A percentile compares a stretch with the other conserved stretches of the same genome.
These are phyloP conservation scores for Carposina sasakii DNA, from an alignment of 1,140 invertebrate genomes.

Conservation along the genomic window DNA sequence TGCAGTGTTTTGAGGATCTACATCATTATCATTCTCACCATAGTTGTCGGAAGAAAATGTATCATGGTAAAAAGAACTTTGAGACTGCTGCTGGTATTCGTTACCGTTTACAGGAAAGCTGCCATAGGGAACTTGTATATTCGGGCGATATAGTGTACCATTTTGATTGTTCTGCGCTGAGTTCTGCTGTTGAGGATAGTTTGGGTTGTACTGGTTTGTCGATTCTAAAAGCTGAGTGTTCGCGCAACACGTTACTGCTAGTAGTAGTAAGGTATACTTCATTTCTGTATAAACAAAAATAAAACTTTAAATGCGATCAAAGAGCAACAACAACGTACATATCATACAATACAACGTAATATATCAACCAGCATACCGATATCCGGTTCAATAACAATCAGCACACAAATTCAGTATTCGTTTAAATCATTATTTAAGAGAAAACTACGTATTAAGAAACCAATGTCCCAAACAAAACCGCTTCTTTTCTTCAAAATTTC, in stretches of 20 bases:
- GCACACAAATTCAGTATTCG: no score
- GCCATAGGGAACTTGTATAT: conserved; percentile 54
- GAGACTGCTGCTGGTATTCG: conserved; percentile 41
- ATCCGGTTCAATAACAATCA: no score
- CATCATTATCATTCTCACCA: conserved; percentile 48
- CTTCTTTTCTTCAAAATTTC: no score
- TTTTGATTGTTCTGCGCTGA: conserved; percentile 43
- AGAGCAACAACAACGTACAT: no score
- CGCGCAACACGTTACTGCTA: conserved; percentile 35
- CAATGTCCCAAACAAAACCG: no score
- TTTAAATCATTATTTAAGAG: no score
- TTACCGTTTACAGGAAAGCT: conserved; percentile 53
- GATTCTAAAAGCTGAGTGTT: conserved; percentile 42
- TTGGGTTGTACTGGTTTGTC: conserved; percentile 40
- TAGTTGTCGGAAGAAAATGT: conserved; percentile 43
- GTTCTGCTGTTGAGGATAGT: conserved; percentile 40
- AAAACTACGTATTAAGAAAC: no score
- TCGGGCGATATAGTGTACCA: conserved; percentile 39
- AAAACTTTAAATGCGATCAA: no score
- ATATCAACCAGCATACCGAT: no score
- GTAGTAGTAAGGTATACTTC: conserved; percentile 36
- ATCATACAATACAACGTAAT: no score
- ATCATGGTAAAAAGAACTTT: conserved; percentile 58
- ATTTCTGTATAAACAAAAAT: conserved; percentile 31
- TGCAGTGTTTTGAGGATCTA: conserved; percentile 53